These are phyloP conservation scores for Paradoxurus hermaphroditus DNA, from an alignment of 2,113 vertebrate species.

Conservation along the genomic window DNA sequence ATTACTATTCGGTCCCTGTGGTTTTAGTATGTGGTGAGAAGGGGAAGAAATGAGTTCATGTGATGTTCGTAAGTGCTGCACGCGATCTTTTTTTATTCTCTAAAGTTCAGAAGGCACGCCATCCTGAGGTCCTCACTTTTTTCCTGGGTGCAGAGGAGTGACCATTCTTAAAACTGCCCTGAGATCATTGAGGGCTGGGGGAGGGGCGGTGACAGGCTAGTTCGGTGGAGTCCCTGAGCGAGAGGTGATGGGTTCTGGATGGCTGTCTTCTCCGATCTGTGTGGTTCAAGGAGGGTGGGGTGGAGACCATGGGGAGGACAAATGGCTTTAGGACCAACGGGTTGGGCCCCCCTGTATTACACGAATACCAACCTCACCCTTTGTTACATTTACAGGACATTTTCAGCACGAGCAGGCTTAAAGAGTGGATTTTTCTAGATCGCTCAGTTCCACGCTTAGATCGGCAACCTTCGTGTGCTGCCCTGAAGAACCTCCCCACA, in stretches of 20 bases:
- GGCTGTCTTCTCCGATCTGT: neutral
- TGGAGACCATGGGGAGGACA: neutral
- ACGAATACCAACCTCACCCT: neutral
- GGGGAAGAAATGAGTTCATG: conserved; percentile 21
- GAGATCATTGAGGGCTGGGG: neutral
- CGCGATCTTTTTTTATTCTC: conserved; percentile 35
- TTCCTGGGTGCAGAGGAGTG: neutral
- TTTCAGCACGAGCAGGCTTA: conserved; percentile 33
- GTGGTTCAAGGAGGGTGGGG: neutral
- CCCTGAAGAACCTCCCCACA: neutral
- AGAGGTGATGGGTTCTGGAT: neutral
- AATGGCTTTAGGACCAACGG: neutral
- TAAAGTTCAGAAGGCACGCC: conserved; percentile 31
- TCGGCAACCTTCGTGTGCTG: conserved; percentile 16
- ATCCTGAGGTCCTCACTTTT: neutral
- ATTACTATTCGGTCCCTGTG: conserved; percentile 35
- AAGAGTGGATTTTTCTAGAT: neutral
- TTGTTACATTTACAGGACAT: neutral
- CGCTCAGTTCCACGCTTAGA: neutral
- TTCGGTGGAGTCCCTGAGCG: neutral
- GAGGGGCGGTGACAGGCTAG: neutral
- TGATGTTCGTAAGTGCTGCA: conserved; percentile 51
- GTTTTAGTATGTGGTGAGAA: conserved; percentile 40
- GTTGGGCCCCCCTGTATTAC: neutral
- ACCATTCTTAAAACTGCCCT: conserved; percentile 43